Conservation (phyloP, 2,113 vertebrate species). For the Sminthopsis crassicaudata region DNA sequence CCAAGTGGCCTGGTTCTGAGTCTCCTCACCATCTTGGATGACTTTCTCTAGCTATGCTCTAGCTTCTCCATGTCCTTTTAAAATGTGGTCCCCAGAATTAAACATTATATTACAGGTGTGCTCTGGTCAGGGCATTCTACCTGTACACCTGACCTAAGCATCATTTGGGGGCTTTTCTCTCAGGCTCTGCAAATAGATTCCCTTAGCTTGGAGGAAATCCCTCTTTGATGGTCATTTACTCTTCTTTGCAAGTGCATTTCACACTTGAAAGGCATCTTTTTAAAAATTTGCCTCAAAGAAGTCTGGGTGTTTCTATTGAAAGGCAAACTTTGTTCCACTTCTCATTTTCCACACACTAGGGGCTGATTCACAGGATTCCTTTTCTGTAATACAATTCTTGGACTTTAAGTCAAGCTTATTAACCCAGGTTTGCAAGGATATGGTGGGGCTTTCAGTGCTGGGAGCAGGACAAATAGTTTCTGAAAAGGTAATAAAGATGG, state of each 20-base stretch:
- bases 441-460: not conserved
- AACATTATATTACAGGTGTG: not conserved
- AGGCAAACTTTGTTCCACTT: not conserved
- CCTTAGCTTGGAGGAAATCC: not conserved
- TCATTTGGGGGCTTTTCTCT: not conserved
- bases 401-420: not conserved
- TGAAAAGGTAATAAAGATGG: conserved; percentile 16
- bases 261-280: not conserved
- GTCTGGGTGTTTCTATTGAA: not conserved
- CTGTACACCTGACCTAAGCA: not conserved
- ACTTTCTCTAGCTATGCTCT: not conserved
- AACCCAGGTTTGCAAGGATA: not conserved
- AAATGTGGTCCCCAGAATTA: not conserved
- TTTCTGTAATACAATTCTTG: not conserved
- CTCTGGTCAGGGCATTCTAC: not conserved
- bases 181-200: not conserved
- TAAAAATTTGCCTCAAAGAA: not conserved
- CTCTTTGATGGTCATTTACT: not conserved
- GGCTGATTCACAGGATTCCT: not conserved
- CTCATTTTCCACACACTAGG: not conserved
- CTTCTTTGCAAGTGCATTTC: not conserved
- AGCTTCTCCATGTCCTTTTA: not conserved
- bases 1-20: not conserved
- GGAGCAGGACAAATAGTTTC: not conserved
- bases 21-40: not conserved